These are phyloP conservation scores for Percina caprodes DNA, from an alignment of 2,113 vertebrate genomes.

Conservation along the genomic window DNA sequence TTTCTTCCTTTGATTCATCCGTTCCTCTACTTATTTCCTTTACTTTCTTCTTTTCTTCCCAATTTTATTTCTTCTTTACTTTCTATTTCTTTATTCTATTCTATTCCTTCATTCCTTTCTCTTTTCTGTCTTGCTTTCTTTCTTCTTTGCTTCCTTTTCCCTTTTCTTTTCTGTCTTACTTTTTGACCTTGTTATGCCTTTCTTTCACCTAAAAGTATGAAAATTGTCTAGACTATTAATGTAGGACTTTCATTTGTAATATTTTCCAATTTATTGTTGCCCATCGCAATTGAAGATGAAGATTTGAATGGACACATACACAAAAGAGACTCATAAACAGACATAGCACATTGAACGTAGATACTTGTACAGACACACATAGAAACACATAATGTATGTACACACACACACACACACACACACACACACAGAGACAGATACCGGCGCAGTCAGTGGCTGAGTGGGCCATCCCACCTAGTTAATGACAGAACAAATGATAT, in stretches of 20 bases:
- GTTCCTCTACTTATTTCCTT: background rate
- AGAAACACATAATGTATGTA: background rate
- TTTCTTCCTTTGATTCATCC: background rate
- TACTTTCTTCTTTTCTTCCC: background rate
- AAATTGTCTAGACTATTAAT: too few species aligned
- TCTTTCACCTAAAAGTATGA: too few species aligned
- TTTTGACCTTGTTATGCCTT: too few species aligned
- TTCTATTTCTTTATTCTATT: background rate
- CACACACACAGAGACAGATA: background rate
- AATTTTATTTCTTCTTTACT: background rate
- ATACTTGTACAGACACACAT: background rate
- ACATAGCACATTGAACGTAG: background rate
- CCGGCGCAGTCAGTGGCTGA: background rate
- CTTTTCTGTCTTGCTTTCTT: too few species aligned
- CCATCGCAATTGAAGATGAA: too few species aligned
- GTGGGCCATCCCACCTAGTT: constrained; percentile 24
- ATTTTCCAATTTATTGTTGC: too few species aligned
- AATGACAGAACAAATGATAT: constrained; percentile 44
- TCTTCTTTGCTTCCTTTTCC: background rate
- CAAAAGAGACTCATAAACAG: background rate
- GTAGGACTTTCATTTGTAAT: too few species aligned
- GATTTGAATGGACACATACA: background rate
- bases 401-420: background rate
- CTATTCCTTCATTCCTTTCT: background rate
- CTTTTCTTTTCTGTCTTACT: too few species aligned